Evolutionary conservation across 2,113 vertebrate genomes (phyloP), one percentile per base, ranked within the genome.

Genomic region (Dissostichus mawsoni): DNA sequence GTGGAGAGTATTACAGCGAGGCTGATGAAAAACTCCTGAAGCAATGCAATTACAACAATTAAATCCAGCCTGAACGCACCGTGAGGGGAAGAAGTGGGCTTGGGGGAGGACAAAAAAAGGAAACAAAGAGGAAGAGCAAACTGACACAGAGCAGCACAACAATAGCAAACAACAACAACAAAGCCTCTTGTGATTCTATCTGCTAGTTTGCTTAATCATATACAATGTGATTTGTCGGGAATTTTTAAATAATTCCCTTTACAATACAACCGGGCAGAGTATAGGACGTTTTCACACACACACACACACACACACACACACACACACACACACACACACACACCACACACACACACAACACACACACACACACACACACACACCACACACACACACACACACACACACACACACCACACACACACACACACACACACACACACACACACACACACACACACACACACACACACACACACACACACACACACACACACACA

Each of bases 241-340:
- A 81, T 92, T 89, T 92, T 89, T 72, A 84, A 92, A 94, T 83
- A 88, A 94, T 92, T 94, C 90, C 90, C 90, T 93, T 92, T 92
- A 88, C 90, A 92, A 92, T 90, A 90, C 80, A 86, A 73, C 73
- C 51, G 33, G 14, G 67, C 81, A 80, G 82, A 92, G 82, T 72
- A 83, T 59, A 82, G 64, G 83, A 89, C 77, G 62, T 80, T 68
- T 72, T 50, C 36, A 67, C 56, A 76, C 51, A 55, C 18, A 57
- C n/a, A n/a, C 25, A 25, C 57, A 44, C 18, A 17, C 47, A n/a
- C 62, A 66, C 62, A 57, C 52, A 67, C 63, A 44, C 65, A 17
- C 47, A 63, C 29, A n/a, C 58, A 23, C 48, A 25, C 55, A 57
- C 25, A 18, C 11, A 33, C 58, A n/a, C 50, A 47, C 36, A 12